Evolutionary conservation across 2,113 vertebrate species (phyloP), one percentile per base, ranked within the genome.

Genomic region (Amphiprion ocellaris): DNA sequence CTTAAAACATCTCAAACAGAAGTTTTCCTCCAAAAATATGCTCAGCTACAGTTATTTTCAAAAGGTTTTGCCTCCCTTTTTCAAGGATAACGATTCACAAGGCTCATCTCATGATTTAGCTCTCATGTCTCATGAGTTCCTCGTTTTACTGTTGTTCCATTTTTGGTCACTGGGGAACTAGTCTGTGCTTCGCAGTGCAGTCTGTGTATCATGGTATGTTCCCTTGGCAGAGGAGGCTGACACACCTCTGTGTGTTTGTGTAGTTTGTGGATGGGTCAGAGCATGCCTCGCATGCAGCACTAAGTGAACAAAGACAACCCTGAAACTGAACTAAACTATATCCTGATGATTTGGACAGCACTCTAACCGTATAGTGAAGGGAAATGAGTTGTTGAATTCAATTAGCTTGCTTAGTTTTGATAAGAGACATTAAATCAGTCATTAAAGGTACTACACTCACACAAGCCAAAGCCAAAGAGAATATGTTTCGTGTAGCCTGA

Each of bases 191-290:
- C 65, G 62, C 39, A 23, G 33, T 28, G 3, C 26, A 61, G 76
- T 52, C 55, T 69, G 60, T 68, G 73, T 81, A 64, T 90, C 39
- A 49, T 54, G 67, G 83, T 86, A 90, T 92, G 86, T 79, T 87
- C 62, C 24, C n/a, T 89, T 90, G 83, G 90, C 89, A 87, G 80
- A 55, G 41, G 65, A 69, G 30, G 54, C 58, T 16, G 84, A 82
- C 92, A 89, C 90, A 86, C 92, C 92, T 93, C 85, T 28, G 64
- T 89, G 71, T 87, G 69, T 85, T 87, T 87, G 64, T 86, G 69
- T 58, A 82, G 69, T 49, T 68, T 68, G 77, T 16, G 74, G 82
- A 93, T 90, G 68, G 70, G 90, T 81, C 63, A 30, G 52, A 88
- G 85, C 90, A 85, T 54, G 92, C 26, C 69, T 24, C 50, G 65